Base-by-base conservation (phyloP, 2,113 vertebrate genomes). In the Cephalopterus ornatus region DNA sequence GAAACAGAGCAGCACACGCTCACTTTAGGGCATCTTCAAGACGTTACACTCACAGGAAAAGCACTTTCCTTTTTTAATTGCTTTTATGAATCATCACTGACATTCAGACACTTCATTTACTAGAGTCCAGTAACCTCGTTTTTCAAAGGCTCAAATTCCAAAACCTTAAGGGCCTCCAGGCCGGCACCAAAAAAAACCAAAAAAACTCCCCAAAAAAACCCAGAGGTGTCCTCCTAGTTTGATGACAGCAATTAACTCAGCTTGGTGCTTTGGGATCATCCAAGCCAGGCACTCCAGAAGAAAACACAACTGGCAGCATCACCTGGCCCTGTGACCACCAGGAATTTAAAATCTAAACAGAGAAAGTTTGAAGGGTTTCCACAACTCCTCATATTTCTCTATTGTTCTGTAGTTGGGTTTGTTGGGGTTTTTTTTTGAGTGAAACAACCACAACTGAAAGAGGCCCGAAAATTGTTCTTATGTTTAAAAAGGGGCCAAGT, bases 61-160 rank as follows among this genome's bases (percentile, higher is more conserved):
- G 73, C 74, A 87, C 88, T 96, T 97, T 94, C 95, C 88, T 68
- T 81, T 81, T 95, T 86, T 80, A 93, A 95, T 95, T 87, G 94
- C 85, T 95, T 97, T 97, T 91, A 84, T 95, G 93, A 97, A 96
- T 96, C 93, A 88, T 39, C 88, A 47, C 56, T 58, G 24, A 53
- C 75, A 95, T 75, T 88, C 65, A 12, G 83, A 55, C 79, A 56
- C 80, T 89, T 91, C 83, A 92, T 89, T 96, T 95, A 75, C 66
- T 90, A 77, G 82, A 83, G 47, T 85, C 73, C 92, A 94, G 52
- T 75, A 89, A 74, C 46, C 32, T 41, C 83, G 49, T 62, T 83
- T 61, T 82, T 62, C 81, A 93, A 87, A 77, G 62, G 59, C 47
- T 77, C 50, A 22, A 20, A 93, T 68, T 89, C 73, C 87, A 72